These are phyloP conservation scores for Carterocephalus palaemon DNA, from an alignment of 2,888 invertebrate species.

Conservation along the genomic window DNA sequence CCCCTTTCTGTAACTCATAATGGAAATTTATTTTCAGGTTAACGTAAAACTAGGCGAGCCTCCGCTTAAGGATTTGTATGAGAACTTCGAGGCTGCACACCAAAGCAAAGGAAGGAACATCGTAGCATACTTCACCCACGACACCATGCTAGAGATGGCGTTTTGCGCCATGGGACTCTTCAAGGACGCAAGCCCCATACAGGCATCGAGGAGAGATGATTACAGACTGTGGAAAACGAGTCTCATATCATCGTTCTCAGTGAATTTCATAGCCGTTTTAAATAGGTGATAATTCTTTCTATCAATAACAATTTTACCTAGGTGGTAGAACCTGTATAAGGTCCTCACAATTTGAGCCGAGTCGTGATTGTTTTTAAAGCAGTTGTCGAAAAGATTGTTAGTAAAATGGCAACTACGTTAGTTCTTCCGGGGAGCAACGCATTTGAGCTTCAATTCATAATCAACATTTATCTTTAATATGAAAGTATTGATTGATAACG, in stretches of 20 bases:
- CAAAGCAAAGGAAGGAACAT: constrained; percentile 62
- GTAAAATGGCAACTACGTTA: too few species aligned
- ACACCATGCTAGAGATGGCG: constrained; percentile 81
- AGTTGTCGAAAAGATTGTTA: too few species aligned
- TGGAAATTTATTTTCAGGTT: constrained; percentile 49
- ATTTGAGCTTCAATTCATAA: too few species aligned
- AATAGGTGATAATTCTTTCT: constrained; percentile 70
- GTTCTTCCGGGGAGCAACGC: too few species aligned
- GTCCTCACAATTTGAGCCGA: too few species aligned
- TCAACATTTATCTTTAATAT: too few species aligned
- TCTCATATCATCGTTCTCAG: constrained; percentile 82
- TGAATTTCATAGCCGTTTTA: constrained; percentile 86
- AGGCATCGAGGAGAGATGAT: constrained; percentile 74
- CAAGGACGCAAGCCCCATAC: constrained; percentile 78
- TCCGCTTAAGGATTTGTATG: constrained; percentile 82
- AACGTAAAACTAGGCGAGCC: constrained; percentile 83
- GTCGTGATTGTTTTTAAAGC: too few species aligned
- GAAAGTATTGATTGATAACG: too few species aligned
- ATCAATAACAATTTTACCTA: too few species aligned
- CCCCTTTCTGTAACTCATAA: background rate
- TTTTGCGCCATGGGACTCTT: constrained; percentile 81
- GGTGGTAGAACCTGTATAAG: too few species aligned
- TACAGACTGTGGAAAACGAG: constrained; percentile 84
- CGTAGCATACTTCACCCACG: constrained; percentile 84
- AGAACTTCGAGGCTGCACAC: constrained; percentile 61